phyloP scores from a whole-genome alignment of 1,140 invertebrate genomes.

The Phymorhynchus buccinoides region DNA sequence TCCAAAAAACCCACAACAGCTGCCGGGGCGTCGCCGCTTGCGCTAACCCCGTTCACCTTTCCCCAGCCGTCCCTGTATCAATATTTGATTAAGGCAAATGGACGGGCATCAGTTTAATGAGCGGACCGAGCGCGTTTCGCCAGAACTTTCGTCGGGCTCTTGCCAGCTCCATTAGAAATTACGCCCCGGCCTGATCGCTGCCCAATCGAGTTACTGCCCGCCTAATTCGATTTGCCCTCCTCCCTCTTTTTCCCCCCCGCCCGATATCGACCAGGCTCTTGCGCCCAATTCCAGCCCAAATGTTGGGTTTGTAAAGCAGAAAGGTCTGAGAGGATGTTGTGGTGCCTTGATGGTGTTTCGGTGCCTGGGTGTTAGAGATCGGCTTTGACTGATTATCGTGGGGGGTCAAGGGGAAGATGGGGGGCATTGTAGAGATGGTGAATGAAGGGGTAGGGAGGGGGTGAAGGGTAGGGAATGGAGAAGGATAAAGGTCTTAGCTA shows the following conservation, averaged over 20 bases:
- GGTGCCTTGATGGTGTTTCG: neutral
- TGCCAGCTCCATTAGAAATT: conserved; percentile 40
- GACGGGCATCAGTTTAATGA: conserved; percentile 37
- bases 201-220: conserved; percentile 39
- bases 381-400: neutral
- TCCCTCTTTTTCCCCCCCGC: neutral
- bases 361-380: neutral
- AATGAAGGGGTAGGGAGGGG: too few species aligned
- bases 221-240: conserved; percentile 31
- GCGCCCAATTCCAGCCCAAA: too few species aligned
- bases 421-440: neutral
- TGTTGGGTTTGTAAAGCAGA: too few species aligned
- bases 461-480: neutral
- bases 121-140: conserved; percentile 29
- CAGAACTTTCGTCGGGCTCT: conserved; percentile 30
- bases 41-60: neutral
- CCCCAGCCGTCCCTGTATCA: neutral
- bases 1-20: conserved; percentile 14
- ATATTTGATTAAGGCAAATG: conserved; percentile 31
- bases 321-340: too few species aligned
- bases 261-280: neutral
- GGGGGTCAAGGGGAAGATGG: neutral
- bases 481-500: neutral
- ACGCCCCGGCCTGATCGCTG: conserved; percentile 38
- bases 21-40: neutral